phyloP scores from a whole-genome alignment of 2,888 invertebrate species.

The Pediacus dermestoides region DNA sequence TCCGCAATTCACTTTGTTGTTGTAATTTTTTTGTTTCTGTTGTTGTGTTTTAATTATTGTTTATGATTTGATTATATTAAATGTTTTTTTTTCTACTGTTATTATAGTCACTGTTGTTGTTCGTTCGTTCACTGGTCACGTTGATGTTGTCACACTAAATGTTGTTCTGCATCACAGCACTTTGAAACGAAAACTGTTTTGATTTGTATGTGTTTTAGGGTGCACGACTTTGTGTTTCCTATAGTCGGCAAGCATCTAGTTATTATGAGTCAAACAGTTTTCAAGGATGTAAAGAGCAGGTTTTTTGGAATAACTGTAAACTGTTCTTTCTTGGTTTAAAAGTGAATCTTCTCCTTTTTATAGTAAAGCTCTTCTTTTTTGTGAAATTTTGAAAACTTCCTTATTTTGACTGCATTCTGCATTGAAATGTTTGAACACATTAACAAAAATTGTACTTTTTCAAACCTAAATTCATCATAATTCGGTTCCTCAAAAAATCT shows the following conservation, averaged over 20 bases:
- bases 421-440: too few relatives aligned
- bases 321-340: too few relatives aligned
- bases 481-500: too few relatives aligned
- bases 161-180: conserved; percentile 47
- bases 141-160: conserved; percentile 45
- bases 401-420: too few relatives aligned
- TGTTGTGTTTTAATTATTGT: conserved; percentile 18
- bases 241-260: conserved; percentile 1
- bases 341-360: too few relatives aligned
- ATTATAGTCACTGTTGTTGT: conserved; percentile 24
- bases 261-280: too few relatives aligned
- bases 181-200: conserved; percentile 11
- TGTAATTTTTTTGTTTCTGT: conserved; percentile 23
- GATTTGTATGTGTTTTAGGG: conserved; percentile 8
- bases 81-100: conserved; percentile 23
- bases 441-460: too few relatives aligned
- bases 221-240: conserved; percentile 6
- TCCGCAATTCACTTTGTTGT: conserved; percentile 38
- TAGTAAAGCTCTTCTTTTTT: too few relatives aligned
- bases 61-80: conserved; percentile 24
- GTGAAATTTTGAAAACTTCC: too few relatives aligned
- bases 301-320: too few relatives aligned
- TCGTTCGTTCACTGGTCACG: conserved; percentile 38
- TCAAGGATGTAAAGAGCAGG: too few relatives aligned
- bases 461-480: too few relatives aligned